Conservation (phyloP, 2,797 vertebrate species). For the Myiotriccus ornatus region DNA sequence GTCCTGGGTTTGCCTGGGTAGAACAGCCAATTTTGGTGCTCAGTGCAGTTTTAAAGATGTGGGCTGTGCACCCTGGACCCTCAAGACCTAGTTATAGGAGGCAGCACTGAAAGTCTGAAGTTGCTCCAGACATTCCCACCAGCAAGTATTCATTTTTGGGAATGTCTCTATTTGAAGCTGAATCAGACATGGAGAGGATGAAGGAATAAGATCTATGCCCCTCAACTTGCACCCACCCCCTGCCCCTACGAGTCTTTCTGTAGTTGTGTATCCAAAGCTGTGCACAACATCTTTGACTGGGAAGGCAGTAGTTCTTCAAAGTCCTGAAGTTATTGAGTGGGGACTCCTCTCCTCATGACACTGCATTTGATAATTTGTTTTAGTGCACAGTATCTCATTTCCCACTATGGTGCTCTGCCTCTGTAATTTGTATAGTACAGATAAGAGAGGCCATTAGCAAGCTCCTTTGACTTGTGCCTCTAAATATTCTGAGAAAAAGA, state of each 20-base stretch:
- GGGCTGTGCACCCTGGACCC: background rate
- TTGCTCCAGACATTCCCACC: background rate
- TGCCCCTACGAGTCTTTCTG: background rate
- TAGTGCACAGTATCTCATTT: background rate
- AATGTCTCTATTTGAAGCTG: rapidly evolving
- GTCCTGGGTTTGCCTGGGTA: background rate
- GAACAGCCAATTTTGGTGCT: background rate
- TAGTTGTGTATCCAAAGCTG: background rate
- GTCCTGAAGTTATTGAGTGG: background rate
- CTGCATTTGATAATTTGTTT: background rate
- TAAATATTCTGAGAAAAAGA: background rate
- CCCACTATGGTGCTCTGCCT: background rate
- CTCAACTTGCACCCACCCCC: background rate
- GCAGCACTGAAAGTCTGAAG: background rate
- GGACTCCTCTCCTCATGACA: background rate
- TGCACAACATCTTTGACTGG: background rate
- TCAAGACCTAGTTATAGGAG: background rate
- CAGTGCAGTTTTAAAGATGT: background rate
- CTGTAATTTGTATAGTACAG: background rate
- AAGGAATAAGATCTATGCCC: background rate
- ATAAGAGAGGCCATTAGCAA: background rate
- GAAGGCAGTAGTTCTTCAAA: background rate
- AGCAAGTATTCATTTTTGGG: background rate
- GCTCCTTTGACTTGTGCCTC: background rate
- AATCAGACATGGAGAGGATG: background rate